Percentiles rank a stretch among this genome's conserved stretches.
Evolutionary conservation across 2,113 vertebrate genomes (phyloP).

Genomic region (Oryzias javanicus): DNA sequence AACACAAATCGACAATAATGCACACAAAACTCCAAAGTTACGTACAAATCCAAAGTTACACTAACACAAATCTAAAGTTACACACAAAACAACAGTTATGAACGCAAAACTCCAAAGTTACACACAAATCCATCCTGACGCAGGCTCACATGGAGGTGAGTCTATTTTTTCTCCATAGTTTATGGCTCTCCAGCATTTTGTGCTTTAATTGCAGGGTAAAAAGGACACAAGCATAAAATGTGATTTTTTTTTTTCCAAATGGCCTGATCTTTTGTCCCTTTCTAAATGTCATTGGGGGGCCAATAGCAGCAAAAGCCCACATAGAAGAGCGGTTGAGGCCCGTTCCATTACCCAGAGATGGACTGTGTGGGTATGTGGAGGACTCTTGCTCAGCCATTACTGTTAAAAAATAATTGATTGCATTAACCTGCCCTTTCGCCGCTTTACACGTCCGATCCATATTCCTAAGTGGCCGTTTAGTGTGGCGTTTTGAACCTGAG

Average conservation of each 20-base stretch:
- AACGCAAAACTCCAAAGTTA: no score
- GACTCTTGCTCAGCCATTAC: slow-evolving; percentile 66
- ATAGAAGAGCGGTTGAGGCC: slow-evolving; percentile 47
- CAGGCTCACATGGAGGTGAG: no score
- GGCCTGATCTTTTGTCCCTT: slow-evolving; percentile 58
- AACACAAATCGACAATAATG: no score
- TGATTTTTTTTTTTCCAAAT: slow-evolving; percentile 23
- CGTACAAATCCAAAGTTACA: no score
- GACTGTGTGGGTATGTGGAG: slow-evolving; percentile 62
- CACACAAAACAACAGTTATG: no score
- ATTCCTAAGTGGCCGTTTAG: slow-evolving; percentile 64
- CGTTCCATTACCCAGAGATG: slow-evolving; percentile 47
- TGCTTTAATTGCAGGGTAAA: slow-evolving; percentile 37
- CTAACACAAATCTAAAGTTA: no score
- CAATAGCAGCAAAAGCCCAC: slow-evolving; percentile 42
- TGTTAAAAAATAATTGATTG: slow-evolving; percentile 71
- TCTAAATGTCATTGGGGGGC: slow-evolving; percentile 62
- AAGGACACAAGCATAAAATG: slow-evolving; percentile 28
- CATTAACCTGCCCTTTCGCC: slow-evolving; percentile 71
- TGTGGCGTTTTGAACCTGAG: slow-evolving; percentile 53
- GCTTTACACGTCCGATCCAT: slow-evolving; percentile 66
- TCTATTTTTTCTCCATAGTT: no score
- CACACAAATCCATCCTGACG: no score
- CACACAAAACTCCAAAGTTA: no score
- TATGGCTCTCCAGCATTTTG: slow-evolving; percentile 12